Evolutionary conservation across 2,797 vertebrate species (phyloP).

Genomic region (Nyctalus aviator): DNA sequence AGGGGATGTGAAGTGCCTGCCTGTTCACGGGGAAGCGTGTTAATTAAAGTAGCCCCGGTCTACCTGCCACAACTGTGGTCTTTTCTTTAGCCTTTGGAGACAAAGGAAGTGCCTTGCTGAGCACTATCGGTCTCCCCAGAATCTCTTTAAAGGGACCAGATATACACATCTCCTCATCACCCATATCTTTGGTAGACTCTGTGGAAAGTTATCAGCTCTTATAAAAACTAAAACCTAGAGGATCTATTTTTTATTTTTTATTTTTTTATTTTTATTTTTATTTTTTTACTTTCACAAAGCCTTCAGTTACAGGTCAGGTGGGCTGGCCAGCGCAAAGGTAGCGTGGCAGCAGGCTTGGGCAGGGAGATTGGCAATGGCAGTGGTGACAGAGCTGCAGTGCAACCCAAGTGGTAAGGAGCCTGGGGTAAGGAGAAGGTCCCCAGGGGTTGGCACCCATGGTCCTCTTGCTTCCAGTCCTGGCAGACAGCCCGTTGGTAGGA

Average conservation of each 20-base stretch:
- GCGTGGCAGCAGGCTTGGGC: neutral
- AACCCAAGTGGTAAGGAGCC: neutral
- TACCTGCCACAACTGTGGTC: neutral
- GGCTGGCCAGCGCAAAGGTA: neutral
- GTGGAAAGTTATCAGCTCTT: neutral
- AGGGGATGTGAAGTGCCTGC: neutral
- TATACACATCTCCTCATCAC: neutral
- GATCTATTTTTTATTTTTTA: neutral
- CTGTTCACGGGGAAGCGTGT: neutral
- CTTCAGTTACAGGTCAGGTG: neutral
- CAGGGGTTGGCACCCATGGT: neutral
- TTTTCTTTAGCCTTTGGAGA: constrained; percentile 11
- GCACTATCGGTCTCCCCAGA: neutral
- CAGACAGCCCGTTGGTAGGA: neutral
- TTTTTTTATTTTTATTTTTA: too few relatives aligned
- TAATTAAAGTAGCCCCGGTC: neutral
- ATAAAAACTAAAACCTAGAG: constrained; percentile 29
- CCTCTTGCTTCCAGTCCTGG: neutral
- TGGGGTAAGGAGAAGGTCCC: neutral
- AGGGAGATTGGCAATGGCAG: neutral
- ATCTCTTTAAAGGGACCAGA: neutral
- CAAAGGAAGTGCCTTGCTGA: neutral
- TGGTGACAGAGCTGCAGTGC: neutral
- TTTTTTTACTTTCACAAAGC: neutral
- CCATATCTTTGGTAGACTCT: neutral